Percentiles rank a stretch among this genome's conserved stretches.
These are phyloP conservation scores for Danionella cerebrum DNA, from an alignment of 2,113 vertebrate species.

Conservation along the genomic window DNA sequence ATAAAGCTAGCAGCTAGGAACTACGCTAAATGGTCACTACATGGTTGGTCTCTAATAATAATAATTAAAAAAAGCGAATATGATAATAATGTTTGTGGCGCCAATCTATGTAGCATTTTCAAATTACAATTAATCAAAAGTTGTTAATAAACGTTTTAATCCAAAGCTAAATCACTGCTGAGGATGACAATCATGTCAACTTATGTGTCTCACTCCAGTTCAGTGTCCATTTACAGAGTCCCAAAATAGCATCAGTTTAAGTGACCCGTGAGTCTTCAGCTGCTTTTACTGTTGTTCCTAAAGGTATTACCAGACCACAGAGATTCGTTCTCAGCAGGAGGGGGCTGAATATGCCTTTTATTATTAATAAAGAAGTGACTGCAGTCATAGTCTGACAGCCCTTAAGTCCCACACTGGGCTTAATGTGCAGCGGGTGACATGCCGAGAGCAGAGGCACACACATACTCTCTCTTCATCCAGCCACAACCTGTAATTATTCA, in stretches of 20 bases:
- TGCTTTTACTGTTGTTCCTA: not conserved
- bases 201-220: not conserved
- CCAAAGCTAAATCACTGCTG: not conserved
- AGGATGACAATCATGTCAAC: not conserved
- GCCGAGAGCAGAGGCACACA: constrained; percentile 18
- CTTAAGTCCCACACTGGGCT: constrained; percentile 34
- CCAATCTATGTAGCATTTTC: no score
- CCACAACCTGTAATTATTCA: constrained; percentile 58
- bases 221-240: not conserved
- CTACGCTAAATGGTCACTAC: no score
- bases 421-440: constrained; percentile 51
- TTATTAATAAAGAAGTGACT: constrained; percentile 55
- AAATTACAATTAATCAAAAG: no score
- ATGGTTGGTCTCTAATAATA: no score
- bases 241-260: not conserved
- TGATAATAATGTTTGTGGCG: no score
- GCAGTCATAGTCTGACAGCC: constrained; percentile 42
- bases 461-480: constrained; percentile 40
- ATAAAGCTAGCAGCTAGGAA: no score
- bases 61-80: no score
- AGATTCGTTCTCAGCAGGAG: constrained; percentile 33
- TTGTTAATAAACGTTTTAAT: not conserved
- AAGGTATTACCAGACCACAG: constrained; percentile 46
- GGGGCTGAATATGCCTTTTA: constrained; percentile 32
- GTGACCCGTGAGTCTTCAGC: not conserved